phyloP scores from a whole-genome alignment of 2,113 vertebrate genomes.

The Thryonomys swinderianus region DNA sequence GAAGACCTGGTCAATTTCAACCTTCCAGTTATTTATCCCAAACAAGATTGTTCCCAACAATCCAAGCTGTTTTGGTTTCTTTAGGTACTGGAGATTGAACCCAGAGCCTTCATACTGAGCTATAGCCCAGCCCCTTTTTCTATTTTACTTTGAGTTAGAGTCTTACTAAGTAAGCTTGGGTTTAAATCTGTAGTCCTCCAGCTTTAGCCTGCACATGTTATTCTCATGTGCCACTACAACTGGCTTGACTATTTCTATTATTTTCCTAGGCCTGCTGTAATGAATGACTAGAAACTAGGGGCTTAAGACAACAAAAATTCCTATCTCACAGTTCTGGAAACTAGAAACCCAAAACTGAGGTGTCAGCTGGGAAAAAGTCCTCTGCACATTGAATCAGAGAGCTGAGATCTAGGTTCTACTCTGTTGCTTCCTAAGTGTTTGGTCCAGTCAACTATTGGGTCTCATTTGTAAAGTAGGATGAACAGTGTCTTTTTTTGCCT shows the following conservation, averaged over 20 bases:
- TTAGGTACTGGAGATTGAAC: too few relatives aligned
- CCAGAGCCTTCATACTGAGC: not conserved
- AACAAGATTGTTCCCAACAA: too few relatives aligned
- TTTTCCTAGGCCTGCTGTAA: not conserved
- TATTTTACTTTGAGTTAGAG: not conserved
- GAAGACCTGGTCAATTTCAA: too few relatives aligned
- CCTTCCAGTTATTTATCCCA: too few relatives aligned
- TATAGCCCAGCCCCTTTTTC: not conserved
- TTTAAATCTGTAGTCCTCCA: not conserved
- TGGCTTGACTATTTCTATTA: not conserved
- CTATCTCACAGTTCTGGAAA: not conserved
- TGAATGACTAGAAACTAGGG: not conserved
- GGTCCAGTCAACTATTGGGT: not conserved
- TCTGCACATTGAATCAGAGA: not conserved
- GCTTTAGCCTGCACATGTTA: not conserved
- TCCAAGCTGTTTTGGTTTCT: too few relatives aligned
- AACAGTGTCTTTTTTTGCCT: not conserved
- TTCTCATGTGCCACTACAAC: too few relatives aligned
- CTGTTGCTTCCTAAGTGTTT: not conserved
- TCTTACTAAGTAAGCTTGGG: not conserved
- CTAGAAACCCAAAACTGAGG: not conserved
- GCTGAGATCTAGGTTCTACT: not conserved
- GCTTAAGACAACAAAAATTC: not conserved
- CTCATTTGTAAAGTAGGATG: not conserved
- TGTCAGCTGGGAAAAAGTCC: not conserved